Base-by-base conservation (phyloP, 2,888 invertebrate species). In the Eilema griseolum region DNA sequence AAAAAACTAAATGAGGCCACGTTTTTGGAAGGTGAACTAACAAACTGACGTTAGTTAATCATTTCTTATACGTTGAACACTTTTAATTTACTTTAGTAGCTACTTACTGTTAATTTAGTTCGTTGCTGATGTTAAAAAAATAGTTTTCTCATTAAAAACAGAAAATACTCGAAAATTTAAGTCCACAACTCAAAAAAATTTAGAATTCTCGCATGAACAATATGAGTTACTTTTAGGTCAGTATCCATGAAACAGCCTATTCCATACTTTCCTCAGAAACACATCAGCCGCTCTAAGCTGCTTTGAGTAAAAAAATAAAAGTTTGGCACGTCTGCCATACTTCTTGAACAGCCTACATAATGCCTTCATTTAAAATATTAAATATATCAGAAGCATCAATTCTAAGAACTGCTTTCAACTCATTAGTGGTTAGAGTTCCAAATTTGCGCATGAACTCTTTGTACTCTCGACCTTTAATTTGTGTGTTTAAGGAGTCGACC, bases 1-100 rank as follows among this genome's bases (percentile, higher is more conserved):
- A 67, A 75, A 67, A 71, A 77, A 73, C 71, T 67, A 69, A 79
- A 79, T 26, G 66, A 73, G 63, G 16, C 14, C 37, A 16, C 64
- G 66, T 69, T 73, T 74, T 65, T 57, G 64, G 57, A 26, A 67
- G 67, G 69, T 71, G 14, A 66, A 56, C 26, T 61, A 52, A 61
- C 63, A 76, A 75, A 76, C 46, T 66, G 24, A 61, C 31, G 1
- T n/a, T 31, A 3, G 28, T 60, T n/a, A 61, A 61, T 31, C 28
- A 20, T n/a, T 52, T 52, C n/a, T 52, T 52, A n/a, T 52, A n/a
- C 20, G 20, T 46, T 46, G 20, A 46, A 46, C 20, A 46, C 46
- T 46, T 46, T 16, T 46, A 20, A 46, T 20, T 20, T 46, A 46
- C 46, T 46, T 46, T 46, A 46, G 46, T 8, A 33, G 33, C 8